phyloP scores from a whole-genome alignment of 2,888 invertebrate species.

The Orthonevra nobilis region DNA sequence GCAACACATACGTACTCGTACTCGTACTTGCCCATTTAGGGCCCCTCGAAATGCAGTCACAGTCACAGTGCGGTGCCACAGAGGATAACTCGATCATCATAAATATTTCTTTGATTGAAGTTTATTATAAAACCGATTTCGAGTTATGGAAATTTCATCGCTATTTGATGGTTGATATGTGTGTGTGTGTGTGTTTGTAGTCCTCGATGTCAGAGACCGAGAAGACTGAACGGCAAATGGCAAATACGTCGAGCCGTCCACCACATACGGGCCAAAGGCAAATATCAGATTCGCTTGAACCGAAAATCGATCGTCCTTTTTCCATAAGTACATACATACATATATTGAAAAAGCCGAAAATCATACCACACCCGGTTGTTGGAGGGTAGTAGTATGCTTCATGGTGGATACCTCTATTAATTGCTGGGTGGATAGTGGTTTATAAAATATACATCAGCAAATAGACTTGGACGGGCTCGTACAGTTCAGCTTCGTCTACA shows the following conservation, averaged over 20 bases:
- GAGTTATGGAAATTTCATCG: conserved; percentile 38
- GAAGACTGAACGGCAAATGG: too few species aligned
- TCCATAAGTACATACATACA: too few species aligned
- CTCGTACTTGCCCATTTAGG: background rate
- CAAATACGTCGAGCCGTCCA: too few species aligned
- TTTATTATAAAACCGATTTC: conserved; percentile 61
- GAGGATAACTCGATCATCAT: conserved; percentile 55
- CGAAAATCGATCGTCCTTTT: conserved; percentile 41
- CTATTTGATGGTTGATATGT: conserved; percentile 5
- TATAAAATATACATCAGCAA: conserved; percentile 55
- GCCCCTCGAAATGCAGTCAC: too few species aligned
- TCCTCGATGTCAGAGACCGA: too few species aligned
- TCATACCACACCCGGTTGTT: conserved; percentile 28
- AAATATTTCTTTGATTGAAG: conserved; percentile 68
- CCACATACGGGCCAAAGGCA: conserved; percentile 28
- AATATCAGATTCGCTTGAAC: conserved; percentile 22
- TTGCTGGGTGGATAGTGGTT: conserved; percentile 52
- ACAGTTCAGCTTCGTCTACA: too few species aligned
- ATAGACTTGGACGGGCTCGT: conserved; percentile 30
- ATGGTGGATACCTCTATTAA: conserved; percentile 48
- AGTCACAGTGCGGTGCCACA: conserved; percentile 7
- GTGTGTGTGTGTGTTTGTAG: too few species aligned
- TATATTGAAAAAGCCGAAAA: conserved; percentile 48
- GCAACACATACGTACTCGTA: background rate
- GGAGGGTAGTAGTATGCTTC: background rate